Conservation (phyloP, 2,113 vertebrate genomes). For the Lynx canadensis region DNA sequence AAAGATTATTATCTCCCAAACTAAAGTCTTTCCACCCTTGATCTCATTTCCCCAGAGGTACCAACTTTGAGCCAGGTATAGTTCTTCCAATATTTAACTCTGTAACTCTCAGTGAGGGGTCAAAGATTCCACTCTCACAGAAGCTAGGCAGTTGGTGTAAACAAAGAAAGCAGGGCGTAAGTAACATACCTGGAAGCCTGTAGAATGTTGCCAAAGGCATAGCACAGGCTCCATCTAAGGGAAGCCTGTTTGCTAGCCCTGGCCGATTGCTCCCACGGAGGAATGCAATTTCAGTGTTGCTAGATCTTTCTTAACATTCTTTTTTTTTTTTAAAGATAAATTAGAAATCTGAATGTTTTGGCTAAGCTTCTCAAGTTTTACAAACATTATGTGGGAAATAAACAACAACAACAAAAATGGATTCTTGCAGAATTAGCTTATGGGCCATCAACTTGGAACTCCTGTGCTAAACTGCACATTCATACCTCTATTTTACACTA, state of each 20-base stretch:
- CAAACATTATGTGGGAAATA: neutral
- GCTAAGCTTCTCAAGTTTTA: neutral
- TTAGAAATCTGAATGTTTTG: neutral
- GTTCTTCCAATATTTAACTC: neutral
- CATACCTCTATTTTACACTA: neutral
- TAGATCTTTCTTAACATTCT: neutral
- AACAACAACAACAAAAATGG: neutral
- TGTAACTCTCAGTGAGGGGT: neutral
- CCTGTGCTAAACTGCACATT: neutral
- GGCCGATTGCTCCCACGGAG: neutral
- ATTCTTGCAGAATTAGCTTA: neutral
- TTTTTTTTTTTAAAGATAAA: neutral
- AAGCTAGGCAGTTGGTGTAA: neutral
- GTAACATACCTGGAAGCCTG: no score
- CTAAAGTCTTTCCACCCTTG: neutral
- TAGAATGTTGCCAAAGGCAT: accelerated
- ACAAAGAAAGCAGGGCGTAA: neutral
- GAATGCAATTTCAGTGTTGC: neutral
- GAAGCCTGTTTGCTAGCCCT: neutral
- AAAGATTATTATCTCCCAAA: conserved; percentile 10
- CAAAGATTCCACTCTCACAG: neutral
- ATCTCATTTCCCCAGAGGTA: neutral
- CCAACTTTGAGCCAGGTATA: neutral
- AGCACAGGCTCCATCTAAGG: neutral
- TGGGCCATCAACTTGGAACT: neutral